Evolutionary conservation across 2,113 vertebrate genomes (phyloP), one percentile per base, ranked within the genome.

Genomic region (Bufo bufo): DNA sequence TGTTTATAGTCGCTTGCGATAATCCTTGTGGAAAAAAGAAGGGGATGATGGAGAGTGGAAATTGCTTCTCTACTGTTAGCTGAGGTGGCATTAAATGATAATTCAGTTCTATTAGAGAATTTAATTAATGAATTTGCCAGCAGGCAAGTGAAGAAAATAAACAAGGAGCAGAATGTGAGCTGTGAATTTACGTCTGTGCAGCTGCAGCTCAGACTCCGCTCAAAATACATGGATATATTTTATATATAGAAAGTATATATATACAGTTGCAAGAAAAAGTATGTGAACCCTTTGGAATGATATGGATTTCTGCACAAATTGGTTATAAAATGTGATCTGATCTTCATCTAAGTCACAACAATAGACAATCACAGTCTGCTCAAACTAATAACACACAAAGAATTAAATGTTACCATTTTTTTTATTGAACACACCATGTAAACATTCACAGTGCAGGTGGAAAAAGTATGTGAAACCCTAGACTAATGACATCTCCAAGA

Each of bases 31-130:
- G n/a, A 56, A 50, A 56, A 54, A 77, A 77, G 49, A 19, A 52
- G 47, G 49, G 47, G 19, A 77, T 54, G 50, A 78, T 23, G 50
- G 77, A 78, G 52, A 54, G 66, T 54, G 66, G 65, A 54, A 65
- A 84, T 66, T 69, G 63, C 50, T 84, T 84, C 47, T 12, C n/a
- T 56, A n/a, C 49, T 84, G 50, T 50, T 52, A 19, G 65, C 66
- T 54, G 82, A 23, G 47, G 63, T 56, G 47, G 65, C 47, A 84
- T 45, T 71, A 69, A 52, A 71, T 56, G n/a, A 84, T 84, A 72
- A 56, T 84, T 84, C 82, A 66, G 10, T 47, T 84, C 82, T 69
- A 56, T 84, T 84, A 84, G 82, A 72, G 49, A 72, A 71, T 84
- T 84, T 52, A 84, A 71, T 84, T 52, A 71, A 69, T 84, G 49